Evolutionary conservation across 2,113 vertebrate species (phyloP).

Genomic region (Megaleporinus macrocephalus): DNA sequence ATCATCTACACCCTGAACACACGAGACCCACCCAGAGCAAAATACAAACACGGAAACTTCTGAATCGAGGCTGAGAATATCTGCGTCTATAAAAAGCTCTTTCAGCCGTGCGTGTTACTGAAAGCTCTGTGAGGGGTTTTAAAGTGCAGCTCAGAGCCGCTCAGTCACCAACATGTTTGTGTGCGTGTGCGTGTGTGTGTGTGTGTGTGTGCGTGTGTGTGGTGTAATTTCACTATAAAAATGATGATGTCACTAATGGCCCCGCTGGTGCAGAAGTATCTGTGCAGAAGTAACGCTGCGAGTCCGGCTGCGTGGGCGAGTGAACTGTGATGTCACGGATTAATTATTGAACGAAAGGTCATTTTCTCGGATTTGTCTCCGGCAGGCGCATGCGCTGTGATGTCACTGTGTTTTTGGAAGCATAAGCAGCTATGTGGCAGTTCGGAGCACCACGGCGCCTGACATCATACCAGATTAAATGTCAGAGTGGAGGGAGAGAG

Average conservation of each 20-base stretch:
- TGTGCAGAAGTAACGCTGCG: background rate
- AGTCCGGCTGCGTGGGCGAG: background rate
- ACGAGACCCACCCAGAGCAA: background rate
- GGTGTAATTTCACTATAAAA: background rate
- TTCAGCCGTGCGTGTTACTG: background rate
- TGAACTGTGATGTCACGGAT: background rate
- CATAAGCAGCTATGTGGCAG: background rate
- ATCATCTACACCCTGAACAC: background rate
- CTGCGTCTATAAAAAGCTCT: slow-evolving; percentile 2
- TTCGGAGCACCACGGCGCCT: background rate
- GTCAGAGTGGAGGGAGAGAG: background rate
- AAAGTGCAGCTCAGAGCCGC: background rate
- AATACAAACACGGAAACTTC: background rate
- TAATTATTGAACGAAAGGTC: background rate
- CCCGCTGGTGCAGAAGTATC: too few relatives aligned
- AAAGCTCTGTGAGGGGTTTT: slow-evolving; percentile 12
- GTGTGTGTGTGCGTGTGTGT: background rate
- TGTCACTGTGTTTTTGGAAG: background rate
- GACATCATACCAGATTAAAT: slow-evolving; percentile 6
- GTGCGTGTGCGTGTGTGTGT: background rate
- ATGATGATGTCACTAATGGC: slow-evolving; percentile 3
- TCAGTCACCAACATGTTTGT: background rate
- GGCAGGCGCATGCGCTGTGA: background rate
- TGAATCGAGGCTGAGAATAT: background rate
- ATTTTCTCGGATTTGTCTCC: background rate